These are phyloP conservation scores for Lymantria dispar DNA, from an alignment of 2,888 invertebrate genomes.

Conservation along the genomic window DNA sequence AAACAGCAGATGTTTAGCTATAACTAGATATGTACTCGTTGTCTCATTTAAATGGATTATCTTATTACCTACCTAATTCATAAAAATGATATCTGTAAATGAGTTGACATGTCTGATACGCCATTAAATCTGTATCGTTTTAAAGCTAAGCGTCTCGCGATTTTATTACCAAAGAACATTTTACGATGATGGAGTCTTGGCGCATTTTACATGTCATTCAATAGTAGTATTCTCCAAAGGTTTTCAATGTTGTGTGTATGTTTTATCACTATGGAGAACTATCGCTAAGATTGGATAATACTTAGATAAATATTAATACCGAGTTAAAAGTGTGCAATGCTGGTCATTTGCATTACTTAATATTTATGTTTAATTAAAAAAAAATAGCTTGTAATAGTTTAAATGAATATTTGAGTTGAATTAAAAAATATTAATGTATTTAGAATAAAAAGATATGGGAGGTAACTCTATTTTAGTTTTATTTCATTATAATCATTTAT, in stretches of 20 bases:
- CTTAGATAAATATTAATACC: slow-evolving; percentile 76
- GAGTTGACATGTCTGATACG: slow-evolving; percentile 19
- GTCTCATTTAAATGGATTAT: slow-evolving; percentile 47
- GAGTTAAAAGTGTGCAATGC: slow-evolving; percentile 79
- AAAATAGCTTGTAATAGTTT: slow-evolving; percentile 82
- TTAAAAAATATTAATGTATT: slow-evolving; percentile 83
- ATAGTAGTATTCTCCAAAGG: slow-evolving; percentile 57
- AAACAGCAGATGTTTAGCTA: slow-evolving; percentile 42
- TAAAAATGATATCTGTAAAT: slow-evolving; percentile 26
- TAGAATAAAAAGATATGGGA: slow-evolving; percentile 82
- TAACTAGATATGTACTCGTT: slow-evolving; percentile 61
- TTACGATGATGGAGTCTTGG: slow-evolving; percentile 7
- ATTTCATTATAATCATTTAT: slow-evolving; percentile 15
- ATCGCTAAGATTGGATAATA: slow-evolving; percentile 77
- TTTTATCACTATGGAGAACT: slow-evolving; percentile 72
- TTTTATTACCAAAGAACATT: slow-evolving; percentile 33
- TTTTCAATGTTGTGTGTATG: slow-evolving; percentile 63
- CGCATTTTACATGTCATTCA: slow-evolving; percentile 31
- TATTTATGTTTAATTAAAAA: slow-evolving; percentile 77
- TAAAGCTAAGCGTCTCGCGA: slow-evolving; percentile 10
- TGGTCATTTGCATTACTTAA: slow-evolving; percentile 80
- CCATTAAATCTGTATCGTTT: slow-evolving; percentile 4
- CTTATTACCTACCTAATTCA: slow-evolving; percentile 32
- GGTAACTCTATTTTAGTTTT: slow-evolving; percentile 52
- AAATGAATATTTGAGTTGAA: slow-evolving; percentile 81